Conservation (phyloP, 2,113 vertebrate species). For the Rattus rattus region DNA sequence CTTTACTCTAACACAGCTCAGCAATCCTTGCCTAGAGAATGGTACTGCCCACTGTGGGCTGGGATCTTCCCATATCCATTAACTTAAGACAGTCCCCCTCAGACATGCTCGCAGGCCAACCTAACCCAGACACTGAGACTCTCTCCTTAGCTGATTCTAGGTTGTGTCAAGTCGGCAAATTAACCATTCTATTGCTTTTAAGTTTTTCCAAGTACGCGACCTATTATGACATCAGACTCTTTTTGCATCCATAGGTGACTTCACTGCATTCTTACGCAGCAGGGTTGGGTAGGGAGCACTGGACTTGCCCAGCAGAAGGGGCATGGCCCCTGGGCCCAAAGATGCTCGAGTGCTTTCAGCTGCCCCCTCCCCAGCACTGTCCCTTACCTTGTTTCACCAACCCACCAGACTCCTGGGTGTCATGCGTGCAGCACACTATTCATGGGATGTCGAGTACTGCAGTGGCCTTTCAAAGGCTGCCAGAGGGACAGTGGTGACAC, state of each 20-base stretch:
- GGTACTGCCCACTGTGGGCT: not conserved
- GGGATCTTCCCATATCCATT: not conserved
- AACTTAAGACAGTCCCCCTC: not conserved
- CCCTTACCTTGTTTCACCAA: not conserved
- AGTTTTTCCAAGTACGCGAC: not conserved
- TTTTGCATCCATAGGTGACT: not conserved
- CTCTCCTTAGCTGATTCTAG: not conserved
- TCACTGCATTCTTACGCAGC: not conserved
- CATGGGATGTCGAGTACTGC: no score
- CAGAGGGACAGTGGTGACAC: not conserved
- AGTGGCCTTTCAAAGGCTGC: not conserved
- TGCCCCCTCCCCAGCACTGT: not conserved
- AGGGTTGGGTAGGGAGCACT: not conserved
- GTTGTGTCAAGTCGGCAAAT: not conserved
- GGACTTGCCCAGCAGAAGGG: not conserved
- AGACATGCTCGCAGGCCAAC: not conserved
- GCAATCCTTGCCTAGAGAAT: not conserved
- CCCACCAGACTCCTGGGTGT: not conserved
- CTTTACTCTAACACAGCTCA: not conserved
- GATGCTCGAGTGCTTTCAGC: not conserved
- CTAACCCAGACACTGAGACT: not conserved
- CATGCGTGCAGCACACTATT: no score
- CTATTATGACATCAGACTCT: not conserved
- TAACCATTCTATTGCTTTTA: not conserved
- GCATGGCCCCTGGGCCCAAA: not conserved